A percentile compares a stretch with the other conserved stretches of the same genome.
Conservation (phyloP, 1,140 invertebrate species). For the Halictus rubicundus region DNA sequence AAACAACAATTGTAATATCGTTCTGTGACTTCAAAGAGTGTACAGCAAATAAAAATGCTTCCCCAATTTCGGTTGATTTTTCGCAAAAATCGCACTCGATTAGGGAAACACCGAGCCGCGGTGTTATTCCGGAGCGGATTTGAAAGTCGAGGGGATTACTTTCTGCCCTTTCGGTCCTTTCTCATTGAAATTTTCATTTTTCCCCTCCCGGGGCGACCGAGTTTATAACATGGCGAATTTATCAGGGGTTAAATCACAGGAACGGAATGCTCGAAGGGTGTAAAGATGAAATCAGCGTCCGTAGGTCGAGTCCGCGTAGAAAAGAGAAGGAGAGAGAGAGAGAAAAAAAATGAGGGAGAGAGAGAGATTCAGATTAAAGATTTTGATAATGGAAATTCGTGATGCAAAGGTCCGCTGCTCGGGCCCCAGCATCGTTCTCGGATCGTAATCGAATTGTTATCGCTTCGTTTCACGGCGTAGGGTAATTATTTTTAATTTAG, state of each 20-base stretch:
- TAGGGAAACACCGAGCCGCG: neutral
- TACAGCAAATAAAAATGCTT: too few relatives aligned
- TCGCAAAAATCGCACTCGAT: neutral
- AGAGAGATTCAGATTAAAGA: constrained; percentile 46
- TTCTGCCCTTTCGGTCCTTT: constrained; percentile 24
- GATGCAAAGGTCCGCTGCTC: constrained; percentile 41
- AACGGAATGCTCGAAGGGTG: constrained; percentile 43
- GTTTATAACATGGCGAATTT: constrained; percentile 56
- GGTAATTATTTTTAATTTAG: constrained; percentile 44
- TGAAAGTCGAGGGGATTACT: constrained; percentile 20
- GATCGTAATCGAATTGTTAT: constrained; percentile 60
- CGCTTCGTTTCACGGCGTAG: constrained; percentile 29
- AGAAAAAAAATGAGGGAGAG: neutral
- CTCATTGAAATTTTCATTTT: constrained; percentile 25
- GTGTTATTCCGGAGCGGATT: neutral
- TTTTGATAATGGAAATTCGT: constrained; percentile 59
- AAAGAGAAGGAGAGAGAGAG: neutral
- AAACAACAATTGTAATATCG: too few relatives aligned
- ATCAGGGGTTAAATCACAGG: constrained; percentile 44
- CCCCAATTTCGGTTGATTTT: neutral
- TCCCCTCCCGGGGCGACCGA: constrained; percentile 11
- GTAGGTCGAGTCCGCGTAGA: constrained; percentile 10
- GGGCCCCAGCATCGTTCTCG: constrained; percentile 29
- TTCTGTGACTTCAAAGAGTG: too few relatives aligned
- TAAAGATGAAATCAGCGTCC: constrained; percentile 51